Base-by-base conservation (phyloP, 2,113 vertebrate species). In the Pampusana beccarii region DNA sequence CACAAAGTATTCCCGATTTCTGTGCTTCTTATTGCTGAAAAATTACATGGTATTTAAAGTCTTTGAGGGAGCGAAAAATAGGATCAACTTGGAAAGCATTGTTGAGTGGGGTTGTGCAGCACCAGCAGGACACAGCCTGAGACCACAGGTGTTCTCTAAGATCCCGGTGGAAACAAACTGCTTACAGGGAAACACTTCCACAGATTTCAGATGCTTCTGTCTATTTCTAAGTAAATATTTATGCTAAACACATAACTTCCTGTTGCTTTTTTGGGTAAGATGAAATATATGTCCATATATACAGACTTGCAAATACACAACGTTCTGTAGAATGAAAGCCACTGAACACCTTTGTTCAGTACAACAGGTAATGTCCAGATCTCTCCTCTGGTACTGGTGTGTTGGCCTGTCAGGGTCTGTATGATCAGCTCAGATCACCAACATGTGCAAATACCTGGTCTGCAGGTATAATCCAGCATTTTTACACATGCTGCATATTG, bases 121-220 rank as follows among this genome's bases (percentile, higher is more conserved):
- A 34, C 29, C 48, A 20, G 16, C 0, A 9, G 28, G 58, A 78
- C 19, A 17, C 29, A 20, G 6, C 54, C 51, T 3, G 1, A 17
- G 20, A 36, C 51, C 0, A 0, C 2, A 23, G 13, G 56, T 36
- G 24, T 26, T 81, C 38, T 38, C 29, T 13, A 1, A 38, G 7
- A 15, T 23, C 50, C 42, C 4, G 1, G 13, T 33, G 61, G 84
- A 67, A 65, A 50, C 36, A 36, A 87, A 42, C 58, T 28, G 38
- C 62, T 80, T 21, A 34, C 23, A 60, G 79, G 53, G 67, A 58
- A 50, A 42, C 58, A 8, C 16, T 15, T 50, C 29, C n/a, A 31
- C 2, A 1, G 16, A 36, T 7, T 67, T 75, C 40, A 50, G 36
- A 5, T n/a, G 40, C 0, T 48, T 65, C 62, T 66, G 36, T 60